Base-by-base conservation (phyloP, 2,113 vertebrate genomes). In the Ceuthmochares aereus region DNA sequence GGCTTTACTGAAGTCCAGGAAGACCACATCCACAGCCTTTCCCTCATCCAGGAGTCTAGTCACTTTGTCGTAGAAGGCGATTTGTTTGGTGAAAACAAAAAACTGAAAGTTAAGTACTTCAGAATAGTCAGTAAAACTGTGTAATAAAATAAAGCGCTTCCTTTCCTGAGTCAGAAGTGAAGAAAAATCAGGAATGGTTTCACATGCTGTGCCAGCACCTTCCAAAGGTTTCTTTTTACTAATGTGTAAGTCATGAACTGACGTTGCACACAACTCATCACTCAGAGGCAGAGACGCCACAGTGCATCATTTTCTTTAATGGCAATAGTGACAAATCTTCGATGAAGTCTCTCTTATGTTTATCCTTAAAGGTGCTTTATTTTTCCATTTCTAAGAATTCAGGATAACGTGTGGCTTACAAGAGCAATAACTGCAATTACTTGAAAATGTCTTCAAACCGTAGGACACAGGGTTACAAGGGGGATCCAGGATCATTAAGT, bases 161-260 rank as follows among this genome's bases (percentile, higher is more conserved):
- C n/a, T 43, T 63, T 86, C 81, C 42, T 75, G 49, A 91, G 59
- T 34, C 66, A 68, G 30, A 81, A 75, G 69, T 82, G 22, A 70
- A 87, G 85, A 92, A 90, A 92, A 52, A 45, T 69, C 60, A 77
- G 49, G 51, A 58, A 36, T 21, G 36, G 14, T 72, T 69, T 66
- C 62, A 68, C 43, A 23, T 37, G 7, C 30, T 75, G 76, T 52
- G 66, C 15, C 60, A 83, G 30, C 47, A 12, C 12, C 72, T 92
- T 94, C 42, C 63, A 78, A 94, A 75, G 72, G 58, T 89, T 78
- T 56, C 20, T 81, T 90, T 88, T 77, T n/a, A 51, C 16, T 87
- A 42, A 90, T 78, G 58, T 66, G 10, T 58, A 87, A 63, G 26
- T 89, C 75, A 69, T 89, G 62, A 95, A 80, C 60, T 92, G 89